These are phyloP conservation scores for Triplophysa yarkandensis DNA, from an alignment of 2,797 vertebrate species.

Conservation along the genomic window DNA sequence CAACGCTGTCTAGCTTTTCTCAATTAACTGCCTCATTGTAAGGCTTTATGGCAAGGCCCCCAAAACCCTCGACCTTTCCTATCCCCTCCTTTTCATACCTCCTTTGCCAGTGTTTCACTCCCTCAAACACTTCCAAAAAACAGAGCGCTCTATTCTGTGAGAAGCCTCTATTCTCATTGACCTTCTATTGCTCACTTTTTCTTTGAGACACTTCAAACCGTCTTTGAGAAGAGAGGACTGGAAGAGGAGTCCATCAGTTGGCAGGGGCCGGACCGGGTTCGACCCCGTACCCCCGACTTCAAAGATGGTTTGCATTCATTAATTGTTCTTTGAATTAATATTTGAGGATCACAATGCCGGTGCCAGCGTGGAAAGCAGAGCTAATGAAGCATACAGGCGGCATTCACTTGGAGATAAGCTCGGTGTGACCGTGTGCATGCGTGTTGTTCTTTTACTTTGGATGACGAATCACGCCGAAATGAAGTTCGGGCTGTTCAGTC, in stretches of 20 bases:
- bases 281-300: constrained; percentile 94
- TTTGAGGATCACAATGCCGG: constrained; percentile 99
- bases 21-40: constrained; percentile 99
- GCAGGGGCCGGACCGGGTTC: constrained; percentile 89
- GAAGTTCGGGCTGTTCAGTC: no score
- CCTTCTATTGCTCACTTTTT: constrained; percentile 96
- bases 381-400: constrained; percentile 99
- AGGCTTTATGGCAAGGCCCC: constrained; percentile 80
- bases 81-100: constrained; percentile 74
- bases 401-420: constrained; percentile 99
- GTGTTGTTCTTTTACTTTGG: constrained; percentile 48
- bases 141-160: constrained; percentile 90
- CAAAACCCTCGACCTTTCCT: constrained; percentile 55
- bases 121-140: constrained; percentile 98
- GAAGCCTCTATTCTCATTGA: constrained; percentile 94
- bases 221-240: constrained; percentile 88
- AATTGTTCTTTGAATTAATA: constrained; percentile 99
- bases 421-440: constrained; percentile 48
- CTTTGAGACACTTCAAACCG: constrained; percentile 73
- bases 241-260: constrained; percentile 95
- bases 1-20: constrained; percentile 98
- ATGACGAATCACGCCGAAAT: constrained; percentile 33
- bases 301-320: constrained; percentile 99
- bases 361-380: constrained; percentile 98
- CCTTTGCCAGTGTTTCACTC: constrained; percentile 69